These are phyloP conservation scores for Enteromius fasciolatus DNA, from an alignment of 2,797 vertebrate genomes.

Conservation along the genomic window DNA sequence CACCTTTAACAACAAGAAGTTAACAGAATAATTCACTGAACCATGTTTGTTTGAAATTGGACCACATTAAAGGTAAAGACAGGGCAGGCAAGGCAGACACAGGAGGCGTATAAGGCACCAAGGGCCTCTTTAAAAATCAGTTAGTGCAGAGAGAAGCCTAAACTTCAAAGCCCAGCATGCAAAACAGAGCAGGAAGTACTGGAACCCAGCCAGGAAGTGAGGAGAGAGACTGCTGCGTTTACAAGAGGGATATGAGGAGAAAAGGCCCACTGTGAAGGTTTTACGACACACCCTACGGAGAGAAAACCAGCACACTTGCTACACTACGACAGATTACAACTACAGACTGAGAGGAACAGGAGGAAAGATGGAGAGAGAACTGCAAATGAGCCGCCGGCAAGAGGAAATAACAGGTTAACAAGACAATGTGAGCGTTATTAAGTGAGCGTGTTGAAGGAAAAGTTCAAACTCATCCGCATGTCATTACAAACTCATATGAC, in stretches of 20 bases:
- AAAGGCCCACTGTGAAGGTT: conserved; percentile 33
- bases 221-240: conserved; percentile 36
- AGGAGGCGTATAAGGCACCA: conserved; percentile 21
- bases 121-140: conserved; percentile 41
- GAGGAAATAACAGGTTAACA: conserved; percentile 23
- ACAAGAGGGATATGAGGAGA: conserved; percentile 21
- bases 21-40: background rate
- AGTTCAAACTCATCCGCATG: background rate
- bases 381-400: background rate
- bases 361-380: conserved; percentile 18
- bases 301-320: background rate
- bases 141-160: conserved; percentile 45
- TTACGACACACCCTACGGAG: conserved; percentile 37
- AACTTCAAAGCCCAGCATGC: conserved; percentile 60
- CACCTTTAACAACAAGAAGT: background rate
- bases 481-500: background rate
- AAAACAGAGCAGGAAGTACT: conserved; percentile 55
- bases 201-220: conserved; percentile 43
- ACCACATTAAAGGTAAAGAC: background rate
- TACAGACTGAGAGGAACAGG: conserved; percentile 22
- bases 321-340: conserved; percentile 3
- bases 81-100: conserved; percentile 16
- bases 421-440: background rate
- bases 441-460: background rate
- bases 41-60: background rate